phyloP scores from a whole-genome alignment of 1,140 invertebrate species.

The Microplitis mediator region DNA sequence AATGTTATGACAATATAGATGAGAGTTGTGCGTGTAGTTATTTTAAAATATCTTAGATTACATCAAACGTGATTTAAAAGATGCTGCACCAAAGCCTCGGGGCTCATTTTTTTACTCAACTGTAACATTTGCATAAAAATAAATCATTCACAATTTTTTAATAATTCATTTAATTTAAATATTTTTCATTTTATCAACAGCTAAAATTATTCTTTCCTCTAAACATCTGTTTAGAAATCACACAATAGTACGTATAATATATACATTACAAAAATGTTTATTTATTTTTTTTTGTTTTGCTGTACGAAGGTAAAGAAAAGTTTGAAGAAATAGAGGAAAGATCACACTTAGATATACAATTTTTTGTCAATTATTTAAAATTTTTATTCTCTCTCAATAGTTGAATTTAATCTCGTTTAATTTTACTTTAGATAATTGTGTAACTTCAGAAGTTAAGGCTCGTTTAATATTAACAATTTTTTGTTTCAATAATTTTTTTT shows the following conservation, averaged over 20 bases:
- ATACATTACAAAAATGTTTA: neutral
- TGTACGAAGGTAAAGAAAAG: conserved; percentile 1
- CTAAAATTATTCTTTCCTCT: neutral
- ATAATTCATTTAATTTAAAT: neutral
- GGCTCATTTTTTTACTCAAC: neutral
- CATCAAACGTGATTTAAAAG: neutral
- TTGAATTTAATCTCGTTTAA: neutral
- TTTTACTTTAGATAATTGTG: neutral
- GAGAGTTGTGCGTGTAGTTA: conserved; percentile 26
- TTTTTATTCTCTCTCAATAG: conserved; percentile 1
- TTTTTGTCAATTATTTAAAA: neutral
- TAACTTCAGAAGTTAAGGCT: conserved; percentile 32
- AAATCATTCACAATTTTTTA: neutral
- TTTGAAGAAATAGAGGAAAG: neutral
- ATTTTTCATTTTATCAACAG: no score
- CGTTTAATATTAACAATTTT: conserved; percentile 33
- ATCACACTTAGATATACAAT: conserved; percentile 9
- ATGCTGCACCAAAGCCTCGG: neutral
- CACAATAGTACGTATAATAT: conserved; percentile 12
- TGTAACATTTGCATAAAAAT: conserved; percentile 1
- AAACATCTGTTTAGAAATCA: neutral
- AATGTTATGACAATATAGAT: conserved; percentile 8
- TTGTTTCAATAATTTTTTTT: no score
- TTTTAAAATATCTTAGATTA: neutral
- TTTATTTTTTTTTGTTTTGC: neutral